phyloP scores from a whole-genome alignment of 2,797 vertebrate genomes.

The Fundulus diaphanus region DNA sequence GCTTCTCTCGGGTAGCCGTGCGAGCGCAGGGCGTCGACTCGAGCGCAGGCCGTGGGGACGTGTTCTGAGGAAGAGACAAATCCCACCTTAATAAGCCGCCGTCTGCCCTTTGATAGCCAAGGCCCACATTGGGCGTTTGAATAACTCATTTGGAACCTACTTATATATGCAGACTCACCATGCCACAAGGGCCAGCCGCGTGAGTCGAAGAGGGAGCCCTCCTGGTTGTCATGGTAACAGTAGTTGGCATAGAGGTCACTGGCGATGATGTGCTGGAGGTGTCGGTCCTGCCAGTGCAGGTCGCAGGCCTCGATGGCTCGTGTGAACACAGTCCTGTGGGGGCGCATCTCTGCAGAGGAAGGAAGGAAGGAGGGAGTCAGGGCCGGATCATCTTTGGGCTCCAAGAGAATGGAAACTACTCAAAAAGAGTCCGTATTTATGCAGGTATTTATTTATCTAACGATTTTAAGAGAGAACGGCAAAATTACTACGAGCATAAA shows the following conservation, averaged over 20 bases:
- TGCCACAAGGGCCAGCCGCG: constrained; percentile 98
- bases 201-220: constrained; percentile 94
- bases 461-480: background rate
- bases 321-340: constrained; percentile 98
- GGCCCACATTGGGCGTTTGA: background rate
- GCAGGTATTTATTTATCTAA: background rate
- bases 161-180: constrained; percentile 83
- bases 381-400: background rate
- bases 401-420: background rate
- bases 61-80: constrained; percentile 82
- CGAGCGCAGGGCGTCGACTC: constrained; percentile 95
- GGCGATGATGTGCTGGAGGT: constrained; percentile 98
- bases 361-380: constrained; percentile 40
- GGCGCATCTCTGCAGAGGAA: constrained; percentile 87
- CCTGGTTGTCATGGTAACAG: constrained; percentile 97
- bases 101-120: background rate
- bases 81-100: background rate
- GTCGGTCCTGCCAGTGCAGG: constrained; percentile 98
- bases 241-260: constrained; percentile 97
- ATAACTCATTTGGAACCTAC: constrained; percentile 16
- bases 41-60: constrained; percentile 95
- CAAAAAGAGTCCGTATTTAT: background rate
- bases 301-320: constrained; percentile 98
- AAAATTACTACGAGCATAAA: background rate
- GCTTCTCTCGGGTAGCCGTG: constrained; percentile 98